Conservation (phyloP, 2,113 vertebrate species). For the Reinhardtius hippoglossoides region DNA sequence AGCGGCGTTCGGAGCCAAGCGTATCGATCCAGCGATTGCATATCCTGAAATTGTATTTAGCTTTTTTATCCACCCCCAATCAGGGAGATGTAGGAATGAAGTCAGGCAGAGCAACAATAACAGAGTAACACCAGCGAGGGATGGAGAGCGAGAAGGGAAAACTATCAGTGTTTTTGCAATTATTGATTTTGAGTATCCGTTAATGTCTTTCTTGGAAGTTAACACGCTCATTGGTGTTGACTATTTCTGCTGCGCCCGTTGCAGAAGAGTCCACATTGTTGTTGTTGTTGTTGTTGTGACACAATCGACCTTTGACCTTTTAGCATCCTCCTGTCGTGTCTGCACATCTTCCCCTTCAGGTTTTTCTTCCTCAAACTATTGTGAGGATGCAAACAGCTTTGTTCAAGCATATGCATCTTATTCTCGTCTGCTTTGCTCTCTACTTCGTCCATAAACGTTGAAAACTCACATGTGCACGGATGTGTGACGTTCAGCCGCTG, state of each 20-base stretch:
- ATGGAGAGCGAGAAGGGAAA: not conserved
- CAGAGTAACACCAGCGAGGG: not conserved
- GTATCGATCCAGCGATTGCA: slow-evolving; percentile 44
- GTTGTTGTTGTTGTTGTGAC: not conserved
- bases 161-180: not conserved
- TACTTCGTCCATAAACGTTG: too few species aligned
- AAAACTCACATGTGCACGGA: too few species aligned
- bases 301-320: slow-evolving; percentile 40
- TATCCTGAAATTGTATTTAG: slow-evolving; percentile 17
- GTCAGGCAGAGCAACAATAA: slow-evolving; percentile 29
- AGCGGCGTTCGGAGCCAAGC: slow-evolving; percentile 14
- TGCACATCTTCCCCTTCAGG: not conserved
- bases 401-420: too few species aligned
- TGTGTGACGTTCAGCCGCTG: too few species aligned
- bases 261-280: not conserved
- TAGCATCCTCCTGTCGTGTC: not conserved
- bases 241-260: not conserved
- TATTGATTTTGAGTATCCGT: slow-evolving; percentile 23
- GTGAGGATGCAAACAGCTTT: too few species aligned
- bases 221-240: slow-evolving; percentile 2
- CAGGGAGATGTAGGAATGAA: slow-evolving; percentile 12
- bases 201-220: not conserved
- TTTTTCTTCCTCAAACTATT: too few species aligned
- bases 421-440: too few species aligned
- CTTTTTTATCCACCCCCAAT: slow-evolving; percentile 15